These are phyloP conservation scores for Anticlea derivata DNA, from an alignment of 2,888 invertebrate genomes.

Conservation along the genomic window DNA sequence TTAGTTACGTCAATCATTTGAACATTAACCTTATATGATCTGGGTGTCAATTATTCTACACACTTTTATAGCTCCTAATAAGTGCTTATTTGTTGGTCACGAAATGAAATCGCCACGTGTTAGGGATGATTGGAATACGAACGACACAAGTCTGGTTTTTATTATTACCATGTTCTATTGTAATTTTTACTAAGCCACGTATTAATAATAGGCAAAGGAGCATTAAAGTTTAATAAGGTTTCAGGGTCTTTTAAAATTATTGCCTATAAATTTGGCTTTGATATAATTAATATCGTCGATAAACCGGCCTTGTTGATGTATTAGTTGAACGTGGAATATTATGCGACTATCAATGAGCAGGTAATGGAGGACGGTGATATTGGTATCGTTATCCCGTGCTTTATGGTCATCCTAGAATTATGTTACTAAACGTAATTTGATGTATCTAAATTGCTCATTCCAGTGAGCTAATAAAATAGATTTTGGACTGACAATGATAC, in stretches of 20 bases:
- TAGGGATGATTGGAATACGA: slow-evolving; percentile 60
- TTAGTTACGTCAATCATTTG: too few species aligned
- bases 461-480: too few species aligned
- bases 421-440: slow-evolving; percentile 7
- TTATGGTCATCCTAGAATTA: slow-evolving; percentile 29
- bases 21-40: slow-evolving; percentile 76
- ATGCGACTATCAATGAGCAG: slow-evolving; percentile 32
- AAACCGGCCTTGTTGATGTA: slow-evolving; percentile 53
- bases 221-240: slow-evolving; percentile 64
- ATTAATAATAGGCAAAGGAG: slow-evolving; percentile 46
- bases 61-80: slow-evolving; percentile 63
- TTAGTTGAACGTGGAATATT: slow-evolving; percentile 46
- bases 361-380: slow-evolving; percentile 32
- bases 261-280: slow-evolving; percentile 63
- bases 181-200: slow-evolving; percentile 34
- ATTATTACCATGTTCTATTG: slow-evolving; percentile 40
- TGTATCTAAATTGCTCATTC: not conserved
- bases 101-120: slow-evolving; percentile 78
- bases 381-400: slow-evolving; percentile 30
- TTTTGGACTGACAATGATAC: too few species aligned
- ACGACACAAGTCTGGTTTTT: slow-evolving; percentile 54
- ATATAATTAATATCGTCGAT: slow-evolving; percentile 58
- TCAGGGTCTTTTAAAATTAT: slow-evolving; percentile 61
- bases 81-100: slow-evolving; percentile 71
- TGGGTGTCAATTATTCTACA: slow-evolving; percentile 67